Percentiles rank a stretch among this genome's conserved stretches.
These are phyloP conservation scores for Cremastinae sp. DNA, from an alignment of 2,888 invertebrate genomes.

Conservation along the genomic window DNA sequence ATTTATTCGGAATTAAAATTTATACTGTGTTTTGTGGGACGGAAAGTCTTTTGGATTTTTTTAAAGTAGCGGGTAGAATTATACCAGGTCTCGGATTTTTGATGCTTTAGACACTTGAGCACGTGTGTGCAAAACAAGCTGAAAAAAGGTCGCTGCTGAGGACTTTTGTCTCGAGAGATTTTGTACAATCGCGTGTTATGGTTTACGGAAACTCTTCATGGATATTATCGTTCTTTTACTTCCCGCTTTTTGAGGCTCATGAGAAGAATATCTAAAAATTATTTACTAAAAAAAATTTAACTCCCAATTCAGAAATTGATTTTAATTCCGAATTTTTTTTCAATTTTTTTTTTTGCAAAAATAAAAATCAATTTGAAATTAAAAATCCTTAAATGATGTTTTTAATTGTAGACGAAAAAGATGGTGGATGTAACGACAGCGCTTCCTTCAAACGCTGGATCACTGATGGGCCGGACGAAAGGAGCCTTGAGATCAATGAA, in stretches of 20 bases:
- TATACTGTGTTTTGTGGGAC: not conserved
- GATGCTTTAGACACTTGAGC: constrained; percentile 5
- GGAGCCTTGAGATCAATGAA: constrained; percentile 77
- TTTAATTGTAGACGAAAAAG: constrained; percentile 6
- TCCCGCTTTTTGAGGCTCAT: no score
- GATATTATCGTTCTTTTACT: not conserved
- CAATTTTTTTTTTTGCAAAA: not conserved
- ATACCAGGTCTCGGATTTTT: not conserved
- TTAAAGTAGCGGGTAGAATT: not conserved
- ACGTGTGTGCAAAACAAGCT: not conserved
- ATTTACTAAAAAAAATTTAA: no score
- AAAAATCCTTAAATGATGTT: not conserved
- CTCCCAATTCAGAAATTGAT: no score
- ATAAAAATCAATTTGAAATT: not conserved
- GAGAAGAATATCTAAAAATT: no score
- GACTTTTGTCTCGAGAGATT: not conserved
- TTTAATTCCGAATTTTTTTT: no score
- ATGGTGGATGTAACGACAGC: constrained; percentile 76
- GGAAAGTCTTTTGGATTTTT: not conserved
- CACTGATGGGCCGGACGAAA: constrained; percentile 77
- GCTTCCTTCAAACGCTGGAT: constrained; percentile 67
- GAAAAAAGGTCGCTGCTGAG: not conserved
- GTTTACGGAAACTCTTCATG: not conserved
- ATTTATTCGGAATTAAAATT: no score
- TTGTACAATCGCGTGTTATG: constrained; percentile 2